Conservation (phyloP, 2,797 vertebrate species). For the Rhinoraja longicauda region DNA sequence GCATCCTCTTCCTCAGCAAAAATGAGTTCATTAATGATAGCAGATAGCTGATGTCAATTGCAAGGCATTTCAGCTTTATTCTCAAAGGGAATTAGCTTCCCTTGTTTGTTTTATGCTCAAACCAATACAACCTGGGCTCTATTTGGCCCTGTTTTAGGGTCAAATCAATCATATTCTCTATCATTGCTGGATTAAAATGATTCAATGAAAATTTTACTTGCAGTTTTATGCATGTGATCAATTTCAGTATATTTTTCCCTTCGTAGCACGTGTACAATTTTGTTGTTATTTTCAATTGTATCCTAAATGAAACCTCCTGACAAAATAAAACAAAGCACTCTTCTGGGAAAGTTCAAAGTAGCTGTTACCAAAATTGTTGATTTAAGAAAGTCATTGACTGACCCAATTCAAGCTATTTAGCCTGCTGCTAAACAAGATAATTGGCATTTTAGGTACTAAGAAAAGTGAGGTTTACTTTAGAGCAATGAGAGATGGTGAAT, state of each 20-base stretch:
- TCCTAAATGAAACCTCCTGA: background rate
- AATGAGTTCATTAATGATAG: background rate
- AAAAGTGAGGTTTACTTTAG: background rate
- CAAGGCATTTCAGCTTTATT: background rate
- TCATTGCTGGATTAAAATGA: background rate
- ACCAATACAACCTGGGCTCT: too few species aligned
- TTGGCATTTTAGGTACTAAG: too few species aligned
- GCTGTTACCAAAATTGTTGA: background rate
- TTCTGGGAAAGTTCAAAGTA: background rate
- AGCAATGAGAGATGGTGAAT: background rate
- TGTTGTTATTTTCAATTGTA: background rate
- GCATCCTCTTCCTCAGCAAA: background rate
- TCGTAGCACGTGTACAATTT: background rate
- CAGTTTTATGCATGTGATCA: background rate
- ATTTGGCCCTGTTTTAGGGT: background rate
- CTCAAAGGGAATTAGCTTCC: background rate
- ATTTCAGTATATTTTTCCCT: background rate
- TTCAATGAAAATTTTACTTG: background rate
- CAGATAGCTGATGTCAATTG: background rate
- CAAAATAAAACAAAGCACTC: background rate
- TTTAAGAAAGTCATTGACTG: background rate
- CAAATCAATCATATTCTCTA: background rate
- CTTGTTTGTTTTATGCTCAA: too few species aligned
- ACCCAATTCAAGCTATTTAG: background rate
- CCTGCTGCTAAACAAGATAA: too few species aligned